These are phyloP conservation scores for Argentina silus DNA, from an alignment of 2,797 vertebrate genomes.

Conservation along the genomic window DNA sequence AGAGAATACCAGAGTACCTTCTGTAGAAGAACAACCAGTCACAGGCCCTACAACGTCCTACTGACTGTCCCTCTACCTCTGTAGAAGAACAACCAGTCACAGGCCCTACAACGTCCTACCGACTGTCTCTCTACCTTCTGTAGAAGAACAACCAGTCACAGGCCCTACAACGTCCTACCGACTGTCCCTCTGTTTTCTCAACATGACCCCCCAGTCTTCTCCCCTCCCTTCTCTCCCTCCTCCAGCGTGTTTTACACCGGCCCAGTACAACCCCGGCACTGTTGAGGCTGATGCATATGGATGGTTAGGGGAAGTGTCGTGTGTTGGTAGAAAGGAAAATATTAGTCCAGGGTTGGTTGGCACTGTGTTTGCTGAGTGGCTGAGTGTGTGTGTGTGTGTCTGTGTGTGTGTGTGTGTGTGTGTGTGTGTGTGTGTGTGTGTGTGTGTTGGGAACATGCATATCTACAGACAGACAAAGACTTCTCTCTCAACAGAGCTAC, in stretches of 20 bases:
- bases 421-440: too few relatives aligned
- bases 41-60: too few relatives aligned
- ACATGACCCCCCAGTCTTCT: constrained; percentile 14
- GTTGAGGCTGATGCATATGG: constrained; percentile 61
- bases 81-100: too few relatives aligned
- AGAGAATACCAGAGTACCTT: too few relatives aligned
- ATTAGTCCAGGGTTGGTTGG: constrained; percentile 47
- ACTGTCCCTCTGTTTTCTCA: constrained; percentile 11
- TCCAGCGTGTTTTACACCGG: constrained; percentile 27
- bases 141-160: too few relatives aligned
- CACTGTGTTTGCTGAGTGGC: constrained; percentile 20
- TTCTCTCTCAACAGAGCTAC: constrained; percentile 5
- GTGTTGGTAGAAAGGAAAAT: constrained; percentile 62
- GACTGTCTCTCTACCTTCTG: constrained; percentile 7
- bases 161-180: not conserved
- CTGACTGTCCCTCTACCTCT: constrained; percentile 8
- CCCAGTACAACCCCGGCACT: constrained; percentile 44
- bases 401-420: too few relatives aligned
- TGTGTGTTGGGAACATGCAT: constrained; percentile 10
- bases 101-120: too few relatives aligned
- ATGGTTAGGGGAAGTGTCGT: constrained; percentile 51
- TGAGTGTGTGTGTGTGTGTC: too few relatives aligned
- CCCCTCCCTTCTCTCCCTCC: not conserved
- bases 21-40: too few relatives aligned
- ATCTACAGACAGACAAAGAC: constrained; percentile 19